Conservation (phyloP, 2,797 vertebrate species). For the Danio tinwini region DNA sequence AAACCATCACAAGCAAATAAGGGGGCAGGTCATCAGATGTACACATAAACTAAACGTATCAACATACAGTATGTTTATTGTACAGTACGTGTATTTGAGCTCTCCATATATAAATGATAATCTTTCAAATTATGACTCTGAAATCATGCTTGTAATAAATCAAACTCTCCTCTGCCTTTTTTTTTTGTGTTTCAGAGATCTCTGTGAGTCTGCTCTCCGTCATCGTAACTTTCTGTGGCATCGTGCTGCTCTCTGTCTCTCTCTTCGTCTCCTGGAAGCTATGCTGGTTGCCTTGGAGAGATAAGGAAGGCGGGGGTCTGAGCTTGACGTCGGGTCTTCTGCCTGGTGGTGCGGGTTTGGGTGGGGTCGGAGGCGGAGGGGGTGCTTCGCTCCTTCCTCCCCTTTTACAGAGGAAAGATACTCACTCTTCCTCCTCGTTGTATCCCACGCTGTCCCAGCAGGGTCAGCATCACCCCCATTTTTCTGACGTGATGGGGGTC, state of each 20-base stretch:
- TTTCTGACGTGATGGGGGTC: constrained; percentile 85
- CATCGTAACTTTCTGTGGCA: constrained; percentile 93
- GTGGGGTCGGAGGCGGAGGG: constrained; percentile 71
- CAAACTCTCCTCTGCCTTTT: constrained; percentile 11
- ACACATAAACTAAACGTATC: too few species aligned
- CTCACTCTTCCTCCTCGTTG: constrained; percentile 82
- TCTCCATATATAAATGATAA: too few species aligned
- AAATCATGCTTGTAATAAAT: background rate
- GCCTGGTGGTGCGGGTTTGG: constrained; percentile 78
- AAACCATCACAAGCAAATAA: too few species aligned
- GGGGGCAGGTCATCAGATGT: too few species aligned
- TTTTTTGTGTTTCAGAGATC: constrained; percentile 79
- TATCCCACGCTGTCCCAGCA: constrained; percentile 84
- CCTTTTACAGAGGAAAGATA: constrained; percentile 82
- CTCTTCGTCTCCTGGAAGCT: constrained; percentile 97
- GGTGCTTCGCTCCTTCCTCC: constrained; percentile 79
- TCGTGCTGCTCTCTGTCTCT: constrained; percentile 91
- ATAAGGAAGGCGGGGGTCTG: constrained; percentile 87
- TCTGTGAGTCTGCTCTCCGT: constrained; percentile 92
- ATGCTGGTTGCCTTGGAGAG: constrained; percentile 94
- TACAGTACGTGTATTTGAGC: too few species aligned
- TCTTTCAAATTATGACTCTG: too few species aligned
- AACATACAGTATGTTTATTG: too few species aligned
- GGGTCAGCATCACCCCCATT: constrained; percentile 84
- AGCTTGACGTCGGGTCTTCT: constrained; percentile 83